A percentile compares a stretch with the other conserved stretches of the same genome.
phyloP scores from a whole-genome alignment of 1,140 invertebrate genomes.

The Cepaea nemoralis region DNA sequence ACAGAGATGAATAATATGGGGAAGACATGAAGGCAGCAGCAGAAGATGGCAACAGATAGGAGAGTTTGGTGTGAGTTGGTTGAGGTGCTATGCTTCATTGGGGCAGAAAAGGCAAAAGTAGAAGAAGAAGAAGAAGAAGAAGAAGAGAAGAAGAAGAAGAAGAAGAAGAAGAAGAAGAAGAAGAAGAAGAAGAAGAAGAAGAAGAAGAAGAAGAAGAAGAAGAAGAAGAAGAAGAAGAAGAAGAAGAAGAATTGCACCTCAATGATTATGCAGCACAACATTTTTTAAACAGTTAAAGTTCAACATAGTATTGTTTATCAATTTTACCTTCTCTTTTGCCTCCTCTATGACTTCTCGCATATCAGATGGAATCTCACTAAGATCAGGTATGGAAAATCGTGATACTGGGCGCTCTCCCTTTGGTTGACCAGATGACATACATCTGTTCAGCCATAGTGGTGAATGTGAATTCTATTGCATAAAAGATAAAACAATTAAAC shows the following conservation, averaged over 20 bases:
- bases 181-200: neutral
- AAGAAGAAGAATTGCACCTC: too few species aligned
- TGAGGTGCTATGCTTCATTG: neutral
- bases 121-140: conserved; percentile 3
- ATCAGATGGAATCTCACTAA: conserved; percentile 49
- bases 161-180: conserved; percentile 14
- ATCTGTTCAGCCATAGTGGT: neutral
- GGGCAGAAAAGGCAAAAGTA: neutral
- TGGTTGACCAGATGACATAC: conserved; percentile 13
- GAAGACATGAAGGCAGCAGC: too few species aligned
- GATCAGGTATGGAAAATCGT: conserved; percentile 52
- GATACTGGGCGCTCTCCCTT: conserved; percentile 37
- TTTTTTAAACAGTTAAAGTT: too few species aligned
- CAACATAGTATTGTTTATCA: neutral
- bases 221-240: conserved; percentile 22
- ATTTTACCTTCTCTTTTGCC: conserved; percentile 51
- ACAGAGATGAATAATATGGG: too few species aligned
- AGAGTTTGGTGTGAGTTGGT: too few species aligned
- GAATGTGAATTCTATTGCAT: neutral
- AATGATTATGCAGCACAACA: too few species aligned
- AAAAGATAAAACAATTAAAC: too few species aligned
- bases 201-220: neutral
- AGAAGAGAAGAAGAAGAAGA: neutral
- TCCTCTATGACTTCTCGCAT: conserved; percentile 45
- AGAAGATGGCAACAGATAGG: too few species aligned